Percentiles rank a stretch among this genome's conserved stretches.
These are phyloP conservation scores for Malacoctenus gilli DNA, from an alignment of 2,797 vertebrate genomes.

Conservation along the genomic window DNA sequence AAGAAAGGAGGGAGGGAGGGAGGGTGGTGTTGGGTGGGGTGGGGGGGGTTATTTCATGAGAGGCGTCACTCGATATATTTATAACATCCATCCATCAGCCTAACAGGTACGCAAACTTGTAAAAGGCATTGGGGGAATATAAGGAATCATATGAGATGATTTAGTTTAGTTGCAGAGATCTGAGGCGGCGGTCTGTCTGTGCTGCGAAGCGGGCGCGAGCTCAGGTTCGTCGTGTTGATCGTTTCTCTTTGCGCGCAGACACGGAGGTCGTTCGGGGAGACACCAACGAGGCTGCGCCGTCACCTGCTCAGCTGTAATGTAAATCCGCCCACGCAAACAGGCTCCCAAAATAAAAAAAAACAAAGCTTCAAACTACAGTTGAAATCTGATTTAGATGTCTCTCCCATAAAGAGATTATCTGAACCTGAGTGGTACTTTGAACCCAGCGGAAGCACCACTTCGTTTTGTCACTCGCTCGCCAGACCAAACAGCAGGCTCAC, in stretches of 20 bases:
- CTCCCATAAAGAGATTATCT: constrained; percentile 19
- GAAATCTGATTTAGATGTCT: constrained; percentile 6
- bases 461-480: no score
- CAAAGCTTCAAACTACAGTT: constrained; percentile 1
- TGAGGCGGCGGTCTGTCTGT: background rate
- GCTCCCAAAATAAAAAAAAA: constrained; percentile 4
- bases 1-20: no score
- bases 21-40: no score
- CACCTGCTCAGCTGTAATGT: background rate
- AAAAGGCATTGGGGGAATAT: constrained; percentile 16
- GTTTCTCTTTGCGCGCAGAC: background rate
- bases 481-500: no score
- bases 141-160: background rate
- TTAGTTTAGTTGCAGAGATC: constrained; percentile 15
- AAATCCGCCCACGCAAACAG: constrained; percentile 2
- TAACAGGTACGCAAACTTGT: constrained; percentile 48
- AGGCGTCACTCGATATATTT: constrained; percentile 59
- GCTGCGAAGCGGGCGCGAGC: constrained; percentile 22
- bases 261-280: background rate
- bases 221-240: constrained; percentile 1
- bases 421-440: background rate
- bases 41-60: constrained; percentile 44
- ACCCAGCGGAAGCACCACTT: background rate
- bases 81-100: constrained; percentile 71
- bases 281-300: background rate